These are phyloP conservation scores for Drosophila koepferae DNA, from an alignment of 2,888 invertebrate species.

Conservation along the genomic window DNA sequence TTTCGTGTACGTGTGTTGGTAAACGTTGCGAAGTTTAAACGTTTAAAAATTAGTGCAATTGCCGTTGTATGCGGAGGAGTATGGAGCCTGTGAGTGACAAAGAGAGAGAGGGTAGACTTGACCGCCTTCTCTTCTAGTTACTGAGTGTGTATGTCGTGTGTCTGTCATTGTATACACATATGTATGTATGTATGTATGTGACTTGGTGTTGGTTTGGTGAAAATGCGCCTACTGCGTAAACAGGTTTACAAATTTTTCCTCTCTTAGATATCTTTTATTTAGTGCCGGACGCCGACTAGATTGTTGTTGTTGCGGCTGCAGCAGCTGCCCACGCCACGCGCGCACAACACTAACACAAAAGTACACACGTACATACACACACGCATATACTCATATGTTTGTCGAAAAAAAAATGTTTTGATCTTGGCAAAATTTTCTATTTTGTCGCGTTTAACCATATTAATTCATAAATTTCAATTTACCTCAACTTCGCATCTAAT, in stretches of 20 bases:
- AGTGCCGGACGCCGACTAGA: constrained; percentile 53
- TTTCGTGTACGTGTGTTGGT: constrained; percentile 52
- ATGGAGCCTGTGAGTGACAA: constrained; percentile 24
- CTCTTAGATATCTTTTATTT: constrained; percentile 49
- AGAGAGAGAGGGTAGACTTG: constrained; percentile 22
- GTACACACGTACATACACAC: constrained; percentile 14
- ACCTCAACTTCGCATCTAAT: constrained; percentile 26
- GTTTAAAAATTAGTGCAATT: constrained; percentile 65
- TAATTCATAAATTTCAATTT: constrained; percentile 26
- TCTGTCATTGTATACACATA: background rate
- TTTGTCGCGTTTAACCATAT: constrained; percentile 15
- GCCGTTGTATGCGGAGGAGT: constrained; percentile 38
- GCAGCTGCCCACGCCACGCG: constrained; percentile 64
- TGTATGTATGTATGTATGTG: background rate
- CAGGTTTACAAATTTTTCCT: constrained; percentile 50
- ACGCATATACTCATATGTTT: constrained; percentile 5
- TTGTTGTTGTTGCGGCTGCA: constrained; percentile 39
- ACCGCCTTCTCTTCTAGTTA: constrained; percentile 40
- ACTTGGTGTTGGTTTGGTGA: constrained; percentile 53
- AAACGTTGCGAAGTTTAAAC: constrained; percentile 58
- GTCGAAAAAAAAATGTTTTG: constrained; percentile 24
- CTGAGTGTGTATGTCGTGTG: constrained; percentile 7
- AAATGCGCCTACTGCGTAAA: constrained; percentile 63
- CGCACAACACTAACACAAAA: constrained; percentile 25
- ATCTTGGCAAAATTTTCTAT: constrained; percentile 39